Evolutionary conservation across 2,113 vertebrate genomes (phyloP).

Genomic region (Tragelaphus imberbis): DNA sequence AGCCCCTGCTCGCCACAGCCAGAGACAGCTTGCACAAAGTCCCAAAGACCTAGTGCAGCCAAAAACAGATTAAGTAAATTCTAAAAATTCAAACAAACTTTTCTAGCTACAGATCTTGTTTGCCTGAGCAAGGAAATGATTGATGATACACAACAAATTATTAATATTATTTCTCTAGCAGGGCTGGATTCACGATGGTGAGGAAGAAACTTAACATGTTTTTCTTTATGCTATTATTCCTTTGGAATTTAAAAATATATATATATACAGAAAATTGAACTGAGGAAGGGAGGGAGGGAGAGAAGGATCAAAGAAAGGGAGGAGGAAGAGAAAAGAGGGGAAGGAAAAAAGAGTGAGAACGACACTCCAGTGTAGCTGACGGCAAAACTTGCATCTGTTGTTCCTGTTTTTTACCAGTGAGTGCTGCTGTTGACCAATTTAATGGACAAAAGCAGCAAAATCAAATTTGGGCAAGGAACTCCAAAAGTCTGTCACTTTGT

Average conservation of each 20-base stretch:
- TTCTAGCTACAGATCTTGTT: neutral
- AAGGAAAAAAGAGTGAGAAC: too few relatives aligned
- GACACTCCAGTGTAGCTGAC: rapidly evolving
- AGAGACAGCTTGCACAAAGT: neutral
- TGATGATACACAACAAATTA: neutral
- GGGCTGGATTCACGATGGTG: neutral
- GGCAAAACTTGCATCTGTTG: constrained; percentile 57
- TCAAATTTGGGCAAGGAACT: neutral
- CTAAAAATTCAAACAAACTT: neutral
- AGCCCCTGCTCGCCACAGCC: neutral
- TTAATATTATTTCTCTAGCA: neutral
- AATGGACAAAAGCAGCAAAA: constrained; percentile 41
- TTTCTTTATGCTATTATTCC: neutral
- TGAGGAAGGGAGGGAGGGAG: neutral
- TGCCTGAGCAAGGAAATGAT: neutral
- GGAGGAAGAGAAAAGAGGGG: neutral
- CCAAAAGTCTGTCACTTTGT: neutral
- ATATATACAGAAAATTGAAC: neutral
- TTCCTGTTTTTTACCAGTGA: constrained; percentile 80
- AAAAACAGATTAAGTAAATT: neutral
- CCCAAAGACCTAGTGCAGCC: neutral
- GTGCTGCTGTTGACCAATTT: constrained; percentile 80
- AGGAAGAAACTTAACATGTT: neutral
- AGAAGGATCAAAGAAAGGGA: neutral
- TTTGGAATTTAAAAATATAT: neutral